A percentile compares a stretch with the other conserved stretches of the same genome.
Evolutionary conservation across 2,888 invertebrate species (phyloP).

Genomic region (Torymus aiolomorphi): DNA sequence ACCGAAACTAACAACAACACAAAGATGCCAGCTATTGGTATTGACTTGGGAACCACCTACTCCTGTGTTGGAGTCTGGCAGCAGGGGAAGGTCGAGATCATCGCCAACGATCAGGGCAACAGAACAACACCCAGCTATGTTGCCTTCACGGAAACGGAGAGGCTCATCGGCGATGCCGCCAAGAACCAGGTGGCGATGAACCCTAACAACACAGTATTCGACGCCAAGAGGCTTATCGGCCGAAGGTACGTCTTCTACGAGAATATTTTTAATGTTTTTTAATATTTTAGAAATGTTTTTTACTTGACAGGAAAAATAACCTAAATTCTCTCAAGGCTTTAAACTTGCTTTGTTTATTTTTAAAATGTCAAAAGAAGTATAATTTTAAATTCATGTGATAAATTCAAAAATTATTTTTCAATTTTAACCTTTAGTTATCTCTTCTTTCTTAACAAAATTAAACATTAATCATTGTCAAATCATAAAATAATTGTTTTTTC

Average conservation of each 20-base stretch:
- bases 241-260: conserved; percentile 74
- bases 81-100: conserved; percentile 89
- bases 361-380: no score
- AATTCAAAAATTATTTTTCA: no score
- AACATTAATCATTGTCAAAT: no score
- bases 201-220: conserved; percentile 78
- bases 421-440: no score
- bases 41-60: conserved; percentile 79
- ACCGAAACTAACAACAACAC: conserved; percentile 60
- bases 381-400: no score
- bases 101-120: conserved; percentile 83
- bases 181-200: conserved; percentile 86
- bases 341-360: no score
- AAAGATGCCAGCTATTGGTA: conserved; percentile 77
- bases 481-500: no score
- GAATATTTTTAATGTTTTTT: not conserved
- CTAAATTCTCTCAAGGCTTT: no score
- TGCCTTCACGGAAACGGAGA: conserved; percentile 83
- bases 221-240: conserved; percentile 78
- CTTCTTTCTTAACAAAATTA: no score
- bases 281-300: not conserved
- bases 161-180: conserved; percentile 84
- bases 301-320: not conserved
- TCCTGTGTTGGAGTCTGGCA: conserved; percentile 85
- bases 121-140: conserved; percentile 86